These are phyloP conservation scores for Varanus salvator DNA, from an alignment of 2,113 vertebrate genomes.

Conservation along the genomic window DNA sequence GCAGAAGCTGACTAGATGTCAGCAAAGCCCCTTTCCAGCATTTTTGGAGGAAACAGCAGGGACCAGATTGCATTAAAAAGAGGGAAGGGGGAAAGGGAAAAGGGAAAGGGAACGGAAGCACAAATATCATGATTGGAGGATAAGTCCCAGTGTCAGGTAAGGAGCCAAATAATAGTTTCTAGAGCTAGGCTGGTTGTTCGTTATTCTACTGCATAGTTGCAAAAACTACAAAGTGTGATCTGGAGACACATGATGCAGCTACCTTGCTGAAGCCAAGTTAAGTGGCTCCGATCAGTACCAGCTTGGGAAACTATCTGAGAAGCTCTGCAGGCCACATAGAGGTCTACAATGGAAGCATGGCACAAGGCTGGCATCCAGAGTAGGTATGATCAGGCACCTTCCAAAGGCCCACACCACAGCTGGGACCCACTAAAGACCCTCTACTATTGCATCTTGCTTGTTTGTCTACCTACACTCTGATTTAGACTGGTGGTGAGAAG, in stretches of 20 bases:
- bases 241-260: background rate
- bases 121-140: slow-evolving; percentile 37
- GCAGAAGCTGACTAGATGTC: slow-evolving; percentile 47
- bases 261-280: too few relatives aligned
- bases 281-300: too few relatives aligned
- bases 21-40: slow-evolving; percentile 5
- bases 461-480: too few relatives aligned
- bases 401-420: too few relatives aligned
- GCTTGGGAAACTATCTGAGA: too few relatives aligned
- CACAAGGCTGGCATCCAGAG: too few relatives aligned
- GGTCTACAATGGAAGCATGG: too few relatives aligned
- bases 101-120: slow-evolving; percentile 32
- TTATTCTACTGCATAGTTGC: slow-evolving; percentile 19
- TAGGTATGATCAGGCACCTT: too few relatives aligned
- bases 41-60: slow-evolving; percentile 47
- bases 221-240: background rate
- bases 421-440: too few relatives aligned
- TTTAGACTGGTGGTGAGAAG: too few relatives aligned
- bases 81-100: background rate
- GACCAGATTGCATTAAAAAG: slow-evolving; percentile 24
- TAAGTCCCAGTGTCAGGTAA: background rate
- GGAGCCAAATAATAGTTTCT: background rate
- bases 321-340: background rate
- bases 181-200: slow-evolving; percentile 22
- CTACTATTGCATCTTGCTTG: too few relatives aligned